These are phyloP conservation scores for Ranitomeya imitator DNA, from an alignment of 2,113 vertebrate genomes.

Conservation along the genomic window DNA sequence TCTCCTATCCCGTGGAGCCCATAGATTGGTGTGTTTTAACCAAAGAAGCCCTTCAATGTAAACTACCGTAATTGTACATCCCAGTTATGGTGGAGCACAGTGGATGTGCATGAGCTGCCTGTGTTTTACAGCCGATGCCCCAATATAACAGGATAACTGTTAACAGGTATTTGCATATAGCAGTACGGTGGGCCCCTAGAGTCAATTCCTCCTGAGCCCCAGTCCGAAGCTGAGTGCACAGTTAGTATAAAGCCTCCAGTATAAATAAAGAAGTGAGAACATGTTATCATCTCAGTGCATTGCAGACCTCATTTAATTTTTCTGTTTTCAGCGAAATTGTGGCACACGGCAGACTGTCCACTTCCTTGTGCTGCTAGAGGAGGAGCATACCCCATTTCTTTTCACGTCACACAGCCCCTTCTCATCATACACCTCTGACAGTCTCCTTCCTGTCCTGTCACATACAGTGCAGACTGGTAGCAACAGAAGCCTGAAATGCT, in stretches of 20 bases:
- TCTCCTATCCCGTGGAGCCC: too few species aligned
- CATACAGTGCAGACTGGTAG: neutral
- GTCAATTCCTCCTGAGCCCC: too few species aligned
- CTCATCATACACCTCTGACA: neutral
- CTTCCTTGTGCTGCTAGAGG: slow-evolving; percentile 33
- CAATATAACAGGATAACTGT: too few species aligned
- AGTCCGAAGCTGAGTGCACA: neutral
- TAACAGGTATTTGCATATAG: too few species aligned
- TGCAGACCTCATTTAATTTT: neutral
- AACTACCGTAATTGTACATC: too few species aligned
- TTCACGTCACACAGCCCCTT: slow-evolving; percentile 29
- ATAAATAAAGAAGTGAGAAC: neutral
- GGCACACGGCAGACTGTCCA: neutral
- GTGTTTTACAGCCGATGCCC: too few species aligned
- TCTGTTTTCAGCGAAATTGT: neutral
- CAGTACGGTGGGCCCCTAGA: too few species aligned
- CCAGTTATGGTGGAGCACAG: too few species aligned
- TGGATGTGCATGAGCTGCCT: too few species aligned
- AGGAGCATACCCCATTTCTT: neutral
- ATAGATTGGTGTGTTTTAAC: too few species aligned
- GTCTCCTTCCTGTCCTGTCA: slow-evolving; percentile 36
- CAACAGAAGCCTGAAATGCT: neutral
- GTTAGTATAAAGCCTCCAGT: neutral
- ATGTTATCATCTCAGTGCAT: neutral
- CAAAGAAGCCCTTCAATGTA: too few species aligned